Evolutionary conservation across 2,797 vertebrate genomes (phyloP), one percentile per base, ranked within the genome.

Genomic region (Tenualosa ilisha): DNA sequence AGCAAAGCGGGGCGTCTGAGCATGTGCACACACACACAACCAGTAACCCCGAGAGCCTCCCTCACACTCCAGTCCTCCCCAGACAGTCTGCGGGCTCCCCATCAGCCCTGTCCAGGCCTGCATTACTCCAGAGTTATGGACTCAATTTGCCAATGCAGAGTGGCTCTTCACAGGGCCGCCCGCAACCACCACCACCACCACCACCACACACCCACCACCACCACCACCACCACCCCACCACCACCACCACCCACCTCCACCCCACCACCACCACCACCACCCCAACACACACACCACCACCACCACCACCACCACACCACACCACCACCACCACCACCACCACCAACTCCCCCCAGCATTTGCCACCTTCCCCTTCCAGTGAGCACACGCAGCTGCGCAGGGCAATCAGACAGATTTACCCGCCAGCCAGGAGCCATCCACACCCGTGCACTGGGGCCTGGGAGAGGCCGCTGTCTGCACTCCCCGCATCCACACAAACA

Each of bases 91-190:
- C 94, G 92, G 95, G 94, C 87, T 94, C 94, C 94, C 90, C 86
- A 89, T 94, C 93, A 93, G 94, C 93, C 91, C 95, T 96, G 96
- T 94, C 96, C 96, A 94, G 96, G 95, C 96, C 96, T 95, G 96
- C 96, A 98, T 97, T 97, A 97, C 95, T 91, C 95, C 94, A 97
- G 97, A 99, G 97, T 98, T 97, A 98, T 97, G 94, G 91, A 94
- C 84, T 61, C 93, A 93, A 98, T 98, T 98, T 98, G 97, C 97
- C 98, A 98, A 98, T 97, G 97, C 97, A 96, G 97, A 97, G 96
- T 95, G 96, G 96, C 94, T 93, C 94, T 93, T 96, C 95, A 94
- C 96, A 96, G 96, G 96, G 96, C 95, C 94, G 95, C 94, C 95
- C 96, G 95, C 56, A 61, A 31, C 31, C 50, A 51, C 50, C 50